Evolutionary conservation across 1,140 invertebrate genomes (phyloP), one percentile per base, ranked within the genome.

Genomic region (Zaprionus vittiger): DNA sequence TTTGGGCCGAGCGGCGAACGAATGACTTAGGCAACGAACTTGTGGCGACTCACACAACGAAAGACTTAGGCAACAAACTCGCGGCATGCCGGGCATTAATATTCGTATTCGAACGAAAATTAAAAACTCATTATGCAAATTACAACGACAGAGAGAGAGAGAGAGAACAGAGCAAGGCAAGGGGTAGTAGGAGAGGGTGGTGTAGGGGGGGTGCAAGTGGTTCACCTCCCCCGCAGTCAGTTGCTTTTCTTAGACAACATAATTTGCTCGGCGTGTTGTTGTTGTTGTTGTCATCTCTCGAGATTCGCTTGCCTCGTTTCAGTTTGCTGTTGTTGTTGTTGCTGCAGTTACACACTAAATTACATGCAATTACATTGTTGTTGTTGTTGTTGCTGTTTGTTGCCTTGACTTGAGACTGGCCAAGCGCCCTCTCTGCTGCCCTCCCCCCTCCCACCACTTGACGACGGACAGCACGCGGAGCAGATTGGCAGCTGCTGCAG

Each of bases 81-180:
- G 63, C 20, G 44, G 55, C 60, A 41, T 52, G 61, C 61, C 31
- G 31, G 61, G 61, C 61, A 66, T 81, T 87, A 87, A 89, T 80
- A 81, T 81, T 71, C 79, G 81, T 24, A 52, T 52, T 52, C 47
- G 47, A 85, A 73, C 77, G 72, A 68, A 89, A 90, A 90, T 90
- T 90, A 90, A 90, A 90, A 90, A 91, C 86, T 82, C 85, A 90
- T 90, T 85, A 90, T 90, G 85, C 85, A 90, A 90, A 90, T 90
- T 82, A 81, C 81, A 70, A 77, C 75, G 67, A 71, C 12, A 61
- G 62, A 70, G 41, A 47, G 57, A 65, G 67, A 71, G 15, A 61
- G 62, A 70, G 41, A 44, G 57, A 65, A 49, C 49, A 62, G 44
- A 54, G 70, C 9, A 31, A 79, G 56, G 37, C 24, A 4, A 47